Evolutionary conservation across 2,797 vertebrate species (phyloP), one percentile per base, ranked within the genome.

Genomic region (Danio choprae): DNA sequence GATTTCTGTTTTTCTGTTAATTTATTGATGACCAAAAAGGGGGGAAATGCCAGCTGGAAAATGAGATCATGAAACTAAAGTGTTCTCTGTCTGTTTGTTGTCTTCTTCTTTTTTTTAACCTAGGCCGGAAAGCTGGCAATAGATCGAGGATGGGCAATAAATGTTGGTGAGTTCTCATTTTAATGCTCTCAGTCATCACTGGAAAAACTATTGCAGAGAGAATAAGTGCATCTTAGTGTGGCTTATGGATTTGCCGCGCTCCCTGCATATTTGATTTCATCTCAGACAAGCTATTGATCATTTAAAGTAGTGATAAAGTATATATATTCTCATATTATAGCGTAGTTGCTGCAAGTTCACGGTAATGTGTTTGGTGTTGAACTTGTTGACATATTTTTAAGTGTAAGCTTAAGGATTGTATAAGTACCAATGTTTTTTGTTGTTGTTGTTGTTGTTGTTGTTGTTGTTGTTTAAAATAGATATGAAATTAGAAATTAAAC

Each of bases 131-230:
- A 98, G 86, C 94, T 99, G 85, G 97, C 97, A 20, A 83, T 99
- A 81, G 97, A 99, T 13, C 91, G 96, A 90, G 97, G 97, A 88
- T 99, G 97, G 97, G 97, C 97, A 13, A 95, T 99, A 89, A 99
- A 99, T 4, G 91, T 99, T n/a, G 97, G 97, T 97, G 88, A 95
- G 97, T 96, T 83, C 22, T 74, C 84, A 64, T 60, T 46, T 48
- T 55, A 40, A 76, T 55, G 36, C 7, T 64, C 67, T 16, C 16
- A 6, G 44, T 80, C 67, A 43, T 50, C 38, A 44, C 29, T 79
- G 4, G 12, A 51, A 43, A 51, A 77, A 77, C 51, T 58, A 20
- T 46, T 58, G 11, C 7, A 36, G 8, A 13, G 53, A 40, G 22
- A 70, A 71, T 18, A 22, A 53, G 46, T 41, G 15, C 44, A 53